Conservation (phyloP, 92 coral and sea anemone genomes). For the Phenganax stokvisi region DNA sequence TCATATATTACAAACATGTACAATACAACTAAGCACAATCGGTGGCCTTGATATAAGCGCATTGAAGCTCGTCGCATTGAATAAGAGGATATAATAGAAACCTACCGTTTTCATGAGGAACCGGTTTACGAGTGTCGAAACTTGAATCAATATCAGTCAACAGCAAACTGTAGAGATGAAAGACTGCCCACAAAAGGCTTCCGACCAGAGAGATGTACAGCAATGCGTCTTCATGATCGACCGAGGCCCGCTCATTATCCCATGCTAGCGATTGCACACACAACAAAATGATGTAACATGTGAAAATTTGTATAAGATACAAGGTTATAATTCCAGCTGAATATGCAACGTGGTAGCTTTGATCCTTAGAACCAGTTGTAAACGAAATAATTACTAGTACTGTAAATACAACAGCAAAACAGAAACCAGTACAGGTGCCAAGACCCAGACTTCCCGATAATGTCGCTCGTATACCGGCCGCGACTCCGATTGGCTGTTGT, state of each 20-base stretch:
- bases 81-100: no score
- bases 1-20: no score
- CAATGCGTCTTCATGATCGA: conserved; percentile 21
- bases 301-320: background rate
- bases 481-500: background rate
- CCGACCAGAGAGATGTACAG: conserved; percentile 11
- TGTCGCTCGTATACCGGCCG: background rate
- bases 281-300: conserved; percentile 5
- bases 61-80: no score
- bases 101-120: background rate
- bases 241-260: background rate
- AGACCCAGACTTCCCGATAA: background rate
- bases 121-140: background rate
- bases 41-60: no score
- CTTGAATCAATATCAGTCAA: background rate
- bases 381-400: background rate
- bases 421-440: background rate
- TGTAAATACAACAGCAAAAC: background rate
- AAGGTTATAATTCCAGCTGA: no score
- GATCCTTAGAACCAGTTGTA: background rate
- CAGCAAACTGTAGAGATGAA: conserved; percentile 11
- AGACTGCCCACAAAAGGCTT: conserved; percentile 14
- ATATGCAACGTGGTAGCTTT: background rate
- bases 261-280: background rate
- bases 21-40: no score